Conservation (phyloP, 92 coral and sea anemone genomes). For the Meandrina meandrites region DNA sequence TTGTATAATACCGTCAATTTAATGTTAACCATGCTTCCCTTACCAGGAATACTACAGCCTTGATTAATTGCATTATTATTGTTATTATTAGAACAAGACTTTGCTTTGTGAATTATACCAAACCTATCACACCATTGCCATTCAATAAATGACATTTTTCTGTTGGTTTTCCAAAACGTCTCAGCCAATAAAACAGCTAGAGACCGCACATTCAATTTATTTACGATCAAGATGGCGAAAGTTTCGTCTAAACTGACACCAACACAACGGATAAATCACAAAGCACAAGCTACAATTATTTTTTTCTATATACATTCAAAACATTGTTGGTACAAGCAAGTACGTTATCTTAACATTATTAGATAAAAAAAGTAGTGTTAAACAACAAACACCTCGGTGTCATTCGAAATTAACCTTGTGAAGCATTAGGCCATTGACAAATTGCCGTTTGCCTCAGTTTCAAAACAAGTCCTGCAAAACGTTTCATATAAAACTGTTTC, state of each 20-base stretch:
- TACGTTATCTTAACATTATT: neutral
- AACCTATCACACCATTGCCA: neutral
- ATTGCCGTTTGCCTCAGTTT: no score
- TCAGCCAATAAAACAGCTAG: neutral
- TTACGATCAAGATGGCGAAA: neutral
- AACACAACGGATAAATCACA: neutral
- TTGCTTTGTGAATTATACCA: constrained; percentile 1
- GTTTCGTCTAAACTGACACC: neutral
- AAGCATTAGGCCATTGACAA: no score
- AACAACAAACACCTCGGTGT: neutral
- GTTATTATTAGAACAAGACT: neutral
- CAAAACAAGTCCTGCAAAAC: no score
- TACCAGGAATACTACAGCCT: neutral
- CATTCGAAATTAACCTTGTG: neutral
- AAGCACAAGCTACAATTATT: neutral
- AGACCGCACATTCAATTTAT: neutral
- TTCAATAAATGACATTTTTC: neutral
- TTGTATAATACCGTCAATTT: constrained; percentile 15
- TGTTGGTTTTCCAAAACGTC: neutral
- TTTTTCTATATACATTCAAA: neutral
- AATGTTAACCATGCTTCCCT: neutral
- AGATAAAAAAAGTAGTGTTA: neutral
- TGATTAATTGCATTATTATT: constrained; percentile 12
- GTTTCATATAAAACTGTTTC: no score
- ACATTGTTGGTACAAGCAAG: neutral